Percentiles rank a stretch among this genome's conserved stretches.
phyloP scores from a whole-genome alignment of 2,113 vertebrate genomes.

The Tyrannus savana region DNA sequence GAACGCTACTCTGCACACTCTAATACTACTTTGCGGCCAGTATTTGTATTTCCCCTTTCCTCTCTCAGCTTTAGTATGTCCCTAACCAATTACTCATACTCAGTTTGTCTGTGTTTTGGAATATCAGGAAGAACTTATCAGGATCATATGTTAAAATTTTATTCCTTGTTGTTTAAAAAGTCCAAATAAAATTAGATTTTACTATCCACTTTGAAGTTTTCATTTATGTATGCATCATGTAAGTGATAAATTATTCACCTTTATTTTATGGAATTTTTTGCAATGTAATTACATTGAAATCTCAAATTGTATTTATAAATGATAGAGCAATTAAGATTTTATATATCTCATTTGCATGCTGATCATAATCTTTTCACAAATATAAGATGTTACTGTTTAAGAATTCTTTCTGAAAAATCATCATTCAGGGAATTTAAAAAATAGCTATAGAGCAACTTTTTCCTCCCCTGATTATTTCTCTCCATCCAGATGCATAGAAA shows the following conservation, averaged over 20 bases:
- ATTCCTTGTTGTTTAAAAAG: neutral
- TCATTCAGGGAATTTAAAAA: neutral
- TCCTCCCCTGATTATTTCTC: constrained; percentile 26
- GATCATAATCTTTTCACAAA: constrained; percentile 22
- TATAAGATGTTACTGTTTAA: constrained; percentile 42
- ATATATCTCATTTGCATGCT: constrained; percentile 15
- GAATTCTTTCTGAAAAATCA: constrained; percentile 53
- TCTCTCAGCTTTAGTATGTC: neutral
- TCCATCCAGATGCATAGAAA: constrained; percentile 44
- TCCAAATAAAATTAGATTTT: neutral
- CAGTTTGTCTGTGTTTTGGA: neutral
- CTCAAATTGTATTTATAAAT: constrained; percentile 1
- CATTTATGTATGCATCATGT: neutral
- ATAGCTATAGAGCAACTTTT: neutral
- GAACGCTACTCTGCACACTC: neutral
- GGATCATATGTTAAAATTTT: neutral
- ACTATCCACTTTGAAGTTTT: neutral
- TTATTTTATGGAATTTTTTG: constrained; percentile 24
- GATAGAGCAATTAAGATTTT: constrained; percentile 26
- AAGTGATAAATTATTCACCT: neutral
- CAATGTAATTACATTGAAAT: neutral
- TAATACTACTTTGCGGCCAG: neutral
- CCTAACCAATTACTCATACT: neutral
- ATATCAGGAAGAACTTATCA: neutral
- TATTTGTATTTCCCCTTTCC: neutral